Evolutionary conservation across 2,797 vertebrate species (phyloP), one percentile per base, ranked within the genome.

Genomic region (Mallotus villosus): DNA sequence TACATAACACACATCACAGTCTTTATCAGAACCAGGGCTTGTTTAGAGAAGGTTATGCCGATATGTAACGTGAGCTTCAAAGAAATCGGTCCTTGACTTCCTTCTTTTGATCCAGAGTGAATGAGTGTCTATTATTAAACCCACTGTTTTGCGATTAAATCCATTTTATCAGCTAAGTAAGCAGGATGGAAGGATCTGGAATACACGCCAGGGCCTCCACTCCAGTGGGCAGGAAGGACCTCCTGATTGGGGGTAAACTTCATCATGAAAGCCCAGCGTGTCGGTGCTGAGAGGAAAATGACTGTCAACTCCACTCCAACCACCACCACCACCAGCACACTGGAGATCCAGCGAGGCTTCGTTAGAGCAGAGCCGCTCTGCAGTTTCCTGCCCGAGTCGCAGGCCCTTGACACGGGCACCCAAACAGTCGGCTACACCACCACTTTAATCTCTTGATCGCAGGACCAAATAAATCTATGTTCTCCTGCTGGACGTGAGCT

Each of bases 361-460:
- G 63, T 62, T 53, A 14, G 2, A 3, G 49, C 74, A 64, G 64
- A 74, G 82, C 78, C 61, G 64, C 75, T 76, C 75, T 61, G 71
- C 59, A 74, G 75, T 83, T 83, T 86, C 81, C 73, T 4, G 68
- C 72, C 74, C 76, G 80, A 81, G 81, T 80, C 37, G 73, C 65
- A 67, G 85, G 75, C 74, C 59, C 66, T 57, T 69, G 83, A 85
- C 81, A 72, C 65, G 7, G 67, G 72, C 81, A 85, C 78, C 77
- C 77, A 81, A 82, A 86, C 78, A 81, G 67, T 81, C 78, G 64
- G 58, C 49, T 32, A 34, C 51, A 17, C 75, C 46, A 27, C 65
- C 14, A 17, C 74, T 85, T 84, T 84, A 82, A 87, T 89, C 87
- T 84, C 78, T 85, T 84, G 80, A 90, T 89, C 81, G 75, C n/a